These are phyloP conservation scores for Agonopterix heracliana DNA, from an alignment of 2,888 invertebrate species.

Conservation along the genomic window DNA sequence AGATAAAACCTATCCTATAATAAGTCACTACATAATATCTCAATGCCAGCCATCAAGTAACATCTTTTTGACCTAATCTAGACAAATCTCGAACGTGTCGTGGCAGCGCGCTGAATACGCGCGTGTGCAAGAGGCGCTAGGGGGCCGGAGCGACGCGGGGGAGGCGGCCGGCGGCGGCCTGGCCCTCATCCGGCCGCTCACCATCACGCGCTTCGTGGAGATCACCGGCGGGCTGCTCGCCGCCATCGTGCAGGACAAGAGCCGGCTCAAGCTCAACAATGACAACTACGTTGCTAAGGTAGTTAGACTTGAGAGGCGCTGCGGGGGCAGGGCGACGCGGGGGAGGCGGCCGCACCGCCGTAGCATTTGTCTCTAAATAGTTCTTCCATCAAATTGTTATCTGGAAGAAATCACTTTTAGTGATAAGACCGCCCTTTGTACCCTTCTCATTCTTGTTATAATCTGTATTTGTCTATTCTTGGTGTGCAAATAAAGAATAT, in stretches of 20 bases:
- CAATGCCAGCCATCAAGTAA: too few species aligned
- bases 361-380: too few species aligned
- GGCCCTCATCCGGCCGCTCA: constrained; percentile 56
- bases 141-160: constrained; percentile 21
- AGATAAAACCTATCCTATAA: too few species aligned
- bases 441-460: too few species aligned
- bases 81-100: constrained; percentile 39
- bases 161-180: constrained; percentile 27
- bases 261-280: constrained; percentile 46
- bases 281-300: constrained; percentile 67
- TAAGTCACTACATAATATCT: too few species aligned
- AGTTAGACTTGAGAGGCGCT: neutral
- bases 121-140: constrained; percentile 37
- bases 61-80: constrained; percentile 14
- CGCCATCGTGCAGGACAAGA: constrained; percentile 18
- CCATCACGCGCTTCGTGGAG: constrained; percentile 65
- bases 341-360: too few species aligned
- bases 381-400: too few species aligned
- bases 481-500: too few species aligned
- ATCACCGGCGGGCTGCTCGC: constrained; percentile 42
- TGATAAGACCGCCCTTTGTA: too few species aligned
- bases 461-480: too few species aligned
- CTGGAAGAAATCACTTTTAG: too few species aligned
- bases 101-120: constrained; percentile 51
- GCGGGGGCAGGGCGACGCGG: neutral